Conservation (phyloP, 2,797 vertebrate genomes). For the Hypotaenidia okinawae region DNA sequence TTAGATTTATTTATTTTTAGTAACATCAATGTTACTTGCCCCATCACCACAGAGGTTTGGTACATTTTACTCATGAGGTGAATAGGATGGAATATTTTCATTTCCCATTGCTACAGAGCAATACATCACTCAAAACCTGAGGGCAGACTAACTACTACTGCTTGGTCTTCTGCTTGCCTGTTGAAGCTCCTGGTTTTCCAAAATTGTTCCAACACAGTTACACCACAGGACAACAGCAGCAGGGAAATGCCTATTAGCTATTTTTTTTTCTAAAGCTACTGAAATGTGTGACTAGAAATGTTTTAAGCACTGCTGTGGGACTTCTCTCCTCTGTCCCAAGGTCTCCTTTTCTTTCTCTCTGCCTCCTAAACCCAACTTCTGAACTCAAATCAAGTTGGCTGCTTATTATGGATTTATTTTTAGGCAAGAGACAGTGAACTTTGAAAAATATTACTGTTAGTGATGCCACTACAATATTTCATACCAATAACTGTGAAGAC, state of each 20-base stretch:
- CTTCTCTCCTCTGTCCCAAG: not conserved
- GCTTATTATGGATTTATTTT: not conserved
- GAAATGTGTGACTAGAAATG: not conserved
- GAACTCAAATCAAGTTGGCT: not conserved
- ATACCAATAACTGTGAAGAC: not conserved
- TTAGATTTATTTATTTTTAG: not conserved
- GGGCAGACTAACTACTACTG: not conserved
- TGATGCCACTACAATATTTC: not conserved
- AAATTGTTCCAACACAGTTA: not conserved
- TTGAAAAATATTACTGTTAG: not conserved
- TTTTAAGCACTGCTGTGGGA: not conserved
- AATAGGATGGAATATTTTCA: not conserved
- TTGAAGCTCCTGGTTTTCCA: not conserved
- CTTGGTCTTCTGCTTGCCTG: not conserved
- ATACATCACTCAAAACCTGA: not conserved
- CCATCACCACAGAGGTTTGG: not conserved
- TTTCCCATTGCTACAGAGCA: not conserved
- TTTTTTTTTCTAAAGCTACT: not conserved
- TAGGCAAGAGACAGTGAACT: not conserved
- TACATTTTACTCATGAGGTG: not conserved
- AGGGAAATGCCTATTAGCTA: not conserved
- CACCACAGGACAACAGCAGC: accelerated
- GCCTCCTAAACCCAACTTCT: not conserved
- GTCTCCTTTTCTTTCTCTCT: not conserved
- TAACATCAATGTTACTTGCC: not conserved